Base-by-base conservation (phyloP, 2,113 vertebrate genomes). In the Halichoeres trimaculatus region DNA sequence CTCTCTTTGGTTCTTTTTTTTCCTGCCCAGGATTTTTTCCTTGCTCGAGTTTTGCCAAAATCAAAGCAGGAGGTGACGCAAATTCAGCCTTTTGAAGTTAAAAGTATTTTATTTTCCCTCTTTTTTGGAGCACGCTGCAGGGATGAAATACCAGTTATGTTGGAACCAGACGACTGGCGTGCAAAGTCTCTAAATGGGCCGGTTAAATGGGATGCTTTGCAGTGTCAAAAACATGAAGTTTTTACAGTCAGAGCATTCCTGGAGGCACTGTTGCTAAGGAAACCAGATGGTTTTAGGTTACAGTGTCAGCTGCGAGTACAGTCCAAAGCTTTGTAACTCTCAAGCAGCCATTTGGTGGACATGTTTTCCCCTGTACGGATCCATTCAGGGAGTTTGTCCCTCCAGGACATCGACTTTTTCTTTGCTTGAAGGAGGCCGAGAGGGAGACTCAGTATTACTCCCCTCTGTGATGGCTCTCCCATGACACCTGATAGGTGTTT, bases 401-500 rank as follows among this genome's bases (percentile, higher is more conserved):
- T n/a, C 41, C 6, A 20, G 9, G 10, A 30, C 41, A 74, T 84
- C 0, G 57, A 77, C 77, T 85, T 57, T 74, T 12, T 63, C 53
- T 66, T 80, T 57, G 22, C 62, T 73, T 70, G 35, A 62, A 67
- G 66, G 61, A 53, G 61, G 11, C 47, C 36, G 66, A 20, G 1
- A 19, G 22, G 57, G 54, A 19, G 50, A 48, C 43, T 63, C 48
- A 61, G 24, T 48, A 40, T 24, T 34, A 51, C 38, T 83, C 77
- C 77, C 40, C 56, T 77, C 59, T 43, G 56, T 61, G 52, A 10
- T 59, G 63, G 57, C 47, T 51, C 20, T 69, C 30, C 53, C 19
- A 34, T 43, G 41, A 12, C 40, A 34, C 26, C 13, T 43, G 19
- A 43, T 20, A 34, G 56, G 55, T 48, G 43, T 67, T 50, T 16